Conservation (phyloP, 2,113 vertebrate species). For the Hyaena hyaena region DNA sequence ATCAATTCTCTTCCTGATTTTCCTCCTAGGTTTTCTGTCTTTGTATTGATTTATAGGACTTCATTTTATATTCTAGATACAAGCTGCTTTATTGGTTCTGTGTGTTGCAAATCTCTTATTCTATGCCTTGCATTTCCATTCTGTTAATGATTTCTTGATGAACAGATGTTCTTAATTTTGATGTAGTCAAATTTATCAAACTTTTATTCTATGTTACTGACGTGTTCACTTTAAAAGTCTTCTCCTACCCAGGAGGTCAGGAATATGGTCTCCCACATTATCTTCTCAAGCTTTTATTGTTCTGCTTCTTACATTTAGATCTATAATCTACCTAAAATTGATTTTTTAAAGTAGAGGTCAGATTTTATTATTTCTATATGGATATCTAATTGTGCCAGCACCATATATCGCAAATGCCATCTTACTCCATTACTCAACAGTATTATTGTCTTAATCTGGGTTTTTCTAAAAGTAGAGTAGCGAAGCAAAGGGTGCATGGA, state of each 20-base stretch:
- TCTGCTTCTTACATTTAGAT: neutral
- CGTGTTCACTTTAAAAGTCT: neutral
- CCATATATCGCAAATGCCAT: neutral
- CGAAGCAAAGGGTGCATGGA: neutral
- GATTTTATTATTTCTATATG: neutral
- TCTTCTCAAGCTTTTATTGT: neutral
- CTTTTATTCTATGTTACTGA: neutral
- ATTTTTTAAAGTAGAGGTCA: neutral
- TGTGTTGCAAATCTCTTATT: neutral
- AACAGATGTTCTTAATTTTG: constrained; percentile 5
- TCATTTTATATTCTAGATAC: neutral
- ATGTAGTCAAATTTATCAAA: neutral
- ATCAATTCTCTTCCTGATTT: neutral
- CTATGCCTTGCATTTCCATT: neutral
- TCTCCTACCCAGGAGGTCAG: neutral
- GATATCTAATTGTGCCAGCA: neutral
- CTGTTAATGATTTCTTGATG: neutral
- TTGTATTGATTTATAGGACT: neutral
- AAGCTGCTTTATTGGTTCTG: neutral
- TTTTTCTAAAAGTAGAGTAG: neutral
- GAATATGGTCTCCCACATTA: neutral
- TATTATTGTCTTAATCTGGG: neutral
- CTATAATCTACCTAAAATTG: neutral
- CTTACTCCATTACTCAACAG: neutral
- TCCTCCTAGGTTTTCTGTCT: neutral